Conservation (phyloP, 2,797 vertebrate genomes). For the Momotus momota region DNA sequence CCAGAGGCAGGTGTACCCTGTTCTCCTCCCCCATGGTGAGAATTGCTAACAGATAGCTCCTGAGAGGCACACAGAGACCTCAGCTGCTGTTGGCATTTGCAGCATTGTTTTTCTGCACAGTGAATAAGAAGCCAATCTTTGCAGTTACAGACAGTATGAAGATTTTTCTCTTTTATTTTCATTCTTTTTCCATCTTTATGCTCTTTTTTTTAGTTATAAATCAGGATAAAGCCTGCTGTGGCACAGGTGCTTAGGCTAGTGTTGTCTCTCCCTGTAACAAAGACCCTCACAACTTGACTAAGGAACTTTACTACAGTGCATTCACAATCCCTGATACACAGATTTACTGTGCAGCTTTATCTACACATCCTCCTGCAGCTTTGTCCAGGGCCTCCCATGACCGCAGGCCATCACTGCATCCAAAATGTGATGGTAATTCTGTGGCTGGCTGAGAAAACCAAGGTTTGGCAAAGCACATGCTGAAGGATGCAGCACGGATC, state of each 20-base stretch:
- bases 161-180: neutral
- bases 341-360: fast-evolving
- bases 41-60: neutral
- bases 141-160: neutral
- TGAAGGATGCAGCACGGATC: fast-evolving
- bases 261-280: neutral
- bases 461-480: neutral
- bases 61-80: neutral
- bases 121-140: neutral
- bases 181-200: neutral
- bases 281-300: neutral
- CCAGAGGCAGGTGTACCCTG: slow-evolving; percentile 13
- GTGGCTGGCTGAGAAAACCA: neutral
- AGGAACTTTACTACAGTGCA: neutral
- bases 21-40: neutral
- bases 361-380: neutral
- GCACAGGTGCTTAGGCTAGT: neutral
- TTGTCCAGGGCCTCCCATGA: neutral
- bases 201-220: neutral
- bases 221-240: neutral
- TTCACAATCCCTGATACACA: neutral
- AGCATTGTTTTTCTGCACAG: neutral
- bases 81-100: neutral
- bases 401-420: neutral
- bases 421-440: fast-evolving